phyloP scores from a whole-genome alignment of 1,140 invertebrate genomes.

The Papilio xuthus region DNA sequence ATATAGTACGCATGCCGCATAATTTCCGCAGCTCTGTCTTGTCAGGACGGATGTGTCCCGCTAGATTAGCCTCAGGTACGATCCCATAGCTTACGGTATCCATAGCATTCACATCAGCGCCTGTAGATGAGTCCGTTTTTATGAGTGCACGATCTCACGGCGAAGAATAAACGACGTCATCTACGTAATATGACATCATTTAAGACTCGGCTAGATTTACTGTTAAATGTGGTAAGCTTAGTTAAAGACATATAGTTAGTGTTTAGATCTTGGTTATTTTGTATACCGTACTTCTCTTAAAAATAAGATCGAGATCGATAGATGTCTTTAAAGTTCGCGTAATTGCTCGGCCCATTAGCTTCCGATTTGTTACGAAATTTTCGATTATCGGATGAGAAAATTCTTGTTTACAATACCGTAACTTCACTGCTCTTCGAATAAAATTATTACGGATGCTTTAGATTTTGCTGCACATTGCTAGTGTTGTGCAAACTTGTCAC shows the following conservation, averaged over 20 bases:
- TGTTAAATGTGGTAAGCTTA: constrained; percentile 2
- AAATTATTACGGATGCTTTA: constrained; percentile 38
- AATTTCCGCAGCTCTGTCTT: background rate
- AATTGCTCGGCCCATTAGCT: background rate
- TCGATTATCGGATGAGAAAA: constrained; percentile 39
- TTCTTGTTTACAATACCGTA: constrained; percentile 20
- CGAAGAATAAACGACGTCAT: constrained; percentile 18
- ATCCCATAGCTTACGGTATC: constrained; percentile 43
- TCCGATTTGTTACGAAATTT: constrained; percentile 34
- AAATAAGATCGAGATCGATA: background rate
- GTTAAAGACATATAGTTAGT: background rate
- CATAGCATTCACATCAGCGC: constrained; percentile 38
- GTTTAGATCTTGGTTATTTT: background rate
- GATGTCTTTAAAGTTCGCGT: background rate
- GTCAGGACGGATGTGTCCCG: constrained; percentile 29
- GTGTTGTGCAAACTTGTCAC: constrained; percentile 3
- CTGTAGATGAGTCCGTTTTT: constrained; percentile 12
- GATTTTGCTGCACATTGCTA: background rate
- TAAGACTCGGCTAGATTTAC: background rate
- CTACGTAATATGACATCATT: constrained; percentile 14
- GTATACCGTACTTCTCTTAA: background rate
- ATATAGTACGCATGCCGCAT: constrained; percentile 17
- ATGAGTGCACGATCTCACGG: background rate
- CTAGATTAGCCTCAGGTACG: constrained; percentile 27
- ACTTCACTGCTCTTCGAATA: constrained; percentile 32